A percentile compares a stretch with the other conserved stretches of the same genome.
These are phyloP conservation scores for Hippoglossus hippoglossus DNA, from an alignment of 2,797 vertebrate species.

Conservation along the genomic window DNA sequence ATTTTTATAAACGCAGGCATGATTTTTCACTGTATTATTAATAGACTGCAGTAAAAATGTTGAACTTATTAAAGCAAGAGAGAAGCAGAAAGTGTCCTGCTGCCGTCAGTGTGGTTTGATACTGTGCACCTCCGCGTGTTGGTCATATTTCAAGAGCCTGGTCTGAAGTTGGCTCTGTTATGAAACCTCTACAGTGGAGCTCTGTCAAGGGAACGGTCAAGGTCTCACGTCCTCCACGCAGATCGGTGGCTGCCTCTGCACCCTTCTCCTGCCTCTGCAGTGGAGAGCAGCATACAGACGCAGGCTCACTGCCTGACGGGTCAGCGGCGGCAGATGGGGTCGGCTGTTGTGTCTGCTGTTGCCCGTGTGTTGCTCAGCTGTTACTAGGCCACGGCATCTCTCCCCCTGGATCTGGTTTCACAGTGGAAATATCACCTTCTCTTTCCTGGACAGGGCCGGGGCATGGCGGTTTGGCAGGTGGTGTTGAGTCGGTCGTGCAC, in stretches of 20 bases:
- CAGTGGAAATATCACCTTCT: constrained; percentile 79
- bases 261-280: constrained; percentile 22
- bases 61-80: background rate
- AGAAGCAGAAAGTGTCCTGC: constrained; percentile 13
- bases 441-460: constrained; percentile 59
- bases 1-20: constrained; percentile 13
- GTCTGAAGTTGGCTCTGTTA: constrained; percentile 28
- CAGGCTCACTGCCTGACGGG: constrained; percentile 48
- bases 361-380: constrained; percentile 79
- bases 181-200: constrained; percentile 29
- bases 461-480: constrained; percentile 47
- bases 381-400: constrained; percentile 70
- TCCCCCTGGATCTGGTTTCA: constrained; percentile 76
- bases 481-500: constrained; percentile 21
- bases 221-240: constrained; percentile 30
- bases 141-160: constrained; percentile 36
- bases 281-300: constrained; percentile 9
- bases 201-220: constrained; percentile 41
- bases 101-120: constrained; percentile 23
- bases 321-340: constrained; percentile 70
- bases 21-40: constrained; percentile 13
- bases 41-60: background rate
- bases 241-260: constrained; percentile 24
- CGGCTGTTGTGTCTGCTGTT: constrained; percentile 78
- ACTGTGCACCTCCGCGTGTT: background rate